Base-by-base conservation (phyloP, 2,888 invertebrate genomes). In the Buathra laborator region DNA sequence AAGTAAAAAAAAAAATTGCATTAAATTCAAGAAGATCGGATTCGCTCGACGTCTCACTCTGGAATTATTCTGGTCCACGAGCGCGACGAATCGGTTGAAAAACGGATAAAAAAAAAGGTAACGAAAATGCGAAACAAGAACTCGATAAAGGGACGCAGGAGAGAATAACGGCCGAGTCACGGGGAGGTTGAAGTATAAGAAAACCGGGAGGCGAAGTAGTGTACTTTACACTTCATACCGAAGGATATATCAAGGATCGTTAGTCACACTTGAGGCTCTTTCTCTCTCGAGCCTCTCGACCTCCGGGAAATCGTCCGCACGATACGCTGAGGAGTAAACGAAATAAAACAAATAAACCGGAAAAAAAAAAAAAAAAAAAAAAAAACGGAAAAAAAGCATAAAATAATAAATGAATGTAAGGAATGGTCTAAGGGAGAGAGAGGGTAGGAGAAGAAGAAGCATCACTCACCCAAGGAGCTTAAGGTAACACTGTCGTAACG, bases 231-330 rank as follows among this genome's bases (percentile, higher is more conserved):
- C 72, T 66, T 48, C 53, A 70, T 70, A 44, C 59, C 43, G 59
- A 59, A 84, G 76, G 80, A 72, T n/a, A n/a, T 72, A 76, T 84
- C 76, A 51, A 84, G 84, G 81, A 77, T 81, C 76, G 71, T 84
- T 72, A 77, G 71, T 81, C 66, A 72, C 80, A 76, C 80, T 81
- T 68, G 76, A 80, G 62, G 29, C 64, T 48, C 70, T 62, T 2
- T 32, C 32, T 48, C 64, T 43, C 56, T 24, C 3, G 46, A 37
- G 44, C 56, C 44, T 29, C 44, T 51, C 74, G 19, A 74, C 64
- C 64, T 71, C 66, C 66, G 66, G 46, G 59, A 72, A 68, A 67
- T 67, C 68, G 43, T 24, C 46, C 19, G 16, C 16, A 46, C 24
- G 67, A 44, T 5, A 44, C 29, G 24, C 24, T 3, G 37, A 16